These are phyloP conservation scores for Delichon dasypus DNA, from an alignment of 2,797 vertebrate genomes.

Conservation along the genomic window DNA sequence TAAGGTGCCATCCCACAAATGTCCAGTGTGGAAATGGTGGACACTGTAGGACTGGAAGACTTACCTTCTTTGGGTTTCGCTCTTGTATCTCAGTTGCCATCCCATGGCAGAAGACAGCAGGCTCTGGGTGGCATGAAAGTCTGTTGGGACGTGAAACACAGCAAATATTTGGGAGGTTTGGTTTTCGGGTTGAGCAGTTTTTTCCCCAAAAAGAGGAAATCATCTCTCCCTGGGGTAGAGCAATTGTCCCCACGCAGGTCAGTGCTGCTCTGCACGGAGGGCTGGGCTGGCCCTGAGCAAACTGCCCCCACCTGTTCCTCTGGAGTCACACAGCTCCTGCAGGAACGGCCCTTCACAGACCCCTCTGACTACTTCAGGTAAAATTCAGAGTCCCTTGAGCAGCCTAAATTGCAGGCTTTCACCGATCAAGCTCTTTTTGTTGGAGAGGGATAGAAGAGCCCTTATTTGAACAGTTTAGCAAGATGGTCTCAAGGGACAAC, in stretches of 20 bases:
- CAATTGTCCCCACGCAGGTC: neutral
- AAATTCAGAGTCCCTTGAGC: neutral
- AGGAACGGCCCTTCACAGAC: neutral
- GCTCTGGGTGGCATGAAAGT: neutral
- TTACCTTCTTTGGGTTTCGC: neutral
- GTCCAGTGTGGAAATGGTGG: neutral
- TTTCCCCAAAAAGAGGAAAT: neutral
- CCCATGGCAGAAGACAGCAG: neutral
- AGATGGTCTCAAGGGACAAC: neutral
- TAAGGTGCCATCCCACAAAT: neutral
- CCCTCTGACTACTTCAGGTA: neutral
- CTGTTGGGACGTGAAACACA: accelerated
- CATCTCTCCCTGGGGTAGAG: neutral
- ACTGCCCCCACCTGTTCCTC: neutral
- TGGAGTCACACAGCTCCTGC: neutral
- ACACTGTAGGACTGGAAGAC: neutral
- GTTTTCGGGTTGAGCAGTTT: accelerated
- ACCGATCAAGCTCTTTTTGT: neutral
- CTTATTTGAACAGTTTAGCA: neutral
- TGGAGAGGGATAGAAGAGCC: neutral
- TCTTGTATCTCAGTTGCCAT: neutral
- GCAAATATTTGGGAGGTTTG: neutral
- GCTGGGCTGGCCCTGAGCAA: neutral
- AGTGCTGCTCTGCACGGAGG: too few relatives aligned
- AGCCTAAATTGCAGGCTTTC: neutral